Evolutionary conservation across 1,140 invertebrate genomes (phyloP).

Genomic region (Tachypleus tridentatus): DNA sequence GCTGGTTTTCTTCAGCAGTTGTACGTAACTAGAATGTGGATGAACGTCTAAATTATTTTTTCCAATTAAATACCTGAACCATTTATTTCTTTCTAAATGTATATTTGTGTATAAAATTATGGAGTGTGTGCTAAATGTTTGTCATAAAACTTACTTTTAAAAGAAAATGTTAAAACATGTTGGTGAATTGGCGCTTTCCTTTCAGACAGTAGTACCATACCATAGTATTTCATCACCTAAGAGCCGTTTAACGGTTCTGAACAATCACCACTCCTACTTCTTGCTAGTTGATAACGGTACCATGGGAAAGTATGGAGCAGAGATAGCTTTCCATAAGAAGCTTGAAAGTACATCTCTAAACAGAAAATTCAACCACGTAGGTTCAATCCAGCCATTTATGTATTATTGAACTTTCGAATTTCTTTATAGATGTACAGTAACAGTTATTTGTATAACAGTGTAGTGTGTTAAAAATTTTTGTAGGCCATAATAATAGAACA

Average conservation of each 20-base stretch:
- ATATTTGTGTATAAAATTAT: too few species aligned
- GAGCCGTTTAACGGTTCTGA: slow-evolving; percentile 77
- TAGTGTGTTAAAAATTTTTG: too few species aligned
- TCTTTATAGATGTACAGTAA: too few species aligned
- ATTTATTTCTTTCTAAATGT: slow-evolving; percentile 2
- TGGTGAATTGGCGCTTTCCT: slow-evolving; percentile 24
- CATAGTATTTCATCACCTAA: slow-evolving; percentile 36
- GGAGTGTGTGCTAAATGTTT: too few species aligned
- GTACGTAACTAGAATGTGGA: too few species aligned
- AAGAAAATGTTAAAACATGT: slow-evolving; percentile 11
- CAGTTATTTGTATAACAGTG: too few species aligned
- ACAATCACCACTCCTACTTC: slow-evolving; percentile 94
- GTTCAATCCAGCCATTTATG: too few species aligned
- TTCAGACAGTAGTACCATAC: slow-evolving; percentile 42
- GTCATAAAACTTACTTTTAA: slow-evolving; percentile 5
- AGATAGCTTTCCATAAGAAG: slow-evolving; percentile 75
- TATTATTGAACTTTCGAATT: too few species aligned
- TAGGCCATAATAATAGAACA: too few species aligned
- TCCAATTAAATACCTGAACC: too few species aligned
- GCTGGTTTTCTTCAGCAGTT: too few species aligned
- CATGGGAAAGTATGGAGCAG: slow-evolving; percentile 79
- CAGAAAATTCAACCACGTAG: slow-evolving; percentile 46
- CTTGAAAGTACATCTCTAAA: slow-evolving; percentile 87
- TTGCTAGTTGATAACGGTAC: slow-evolving; percentile 95
- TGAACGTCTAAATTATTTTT: too few species aligned